Evolutionary conservation across 2,113 vertebrate species (phyloP).

Genomic region (Lagopus leucura): DNA sequence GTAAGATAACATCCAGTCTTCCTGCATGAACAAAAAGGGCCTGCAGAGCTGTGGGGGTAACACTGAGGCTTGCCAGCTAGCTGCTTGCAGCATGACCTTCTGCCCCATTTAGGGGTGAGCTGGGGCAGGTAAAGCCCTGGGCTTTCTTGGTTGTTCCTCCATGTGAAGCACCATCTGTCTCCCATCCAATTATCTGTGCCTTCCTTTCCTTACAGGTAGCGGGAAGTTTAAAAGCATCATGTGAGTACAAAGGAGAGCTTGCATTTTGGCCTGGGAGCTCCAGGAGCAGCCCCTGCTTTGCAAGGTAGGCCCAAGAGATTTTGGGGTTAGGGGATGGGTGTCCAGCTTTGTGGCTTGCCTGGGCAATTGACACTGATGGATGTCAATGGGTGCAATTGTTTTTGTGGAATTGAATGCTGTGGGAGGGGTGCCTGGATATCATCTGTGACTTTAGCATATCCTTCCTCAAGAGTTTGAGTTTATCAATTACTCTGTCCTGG

Average conservation of each 20-base stretch:
- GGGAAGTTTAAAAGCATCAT: background rate
- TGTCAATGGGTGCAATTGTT: too few relatives aligned
- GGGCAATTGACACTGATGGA: too few relatives aligned
- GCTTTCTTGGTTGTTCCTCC: background rate
- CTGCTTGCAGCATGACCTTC: accelerated
- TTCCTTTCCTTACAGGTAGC: background rate
- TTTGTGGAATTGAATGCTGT: background rate
- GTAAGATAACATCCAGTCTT: background rate
- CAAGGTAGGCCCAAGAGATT: background rate
- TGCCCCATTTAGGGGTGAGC: background rate
- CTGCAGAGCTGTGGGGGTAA: background rate
- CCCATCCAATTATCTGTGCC: background rate
- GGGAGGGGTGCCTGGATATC: background rate
- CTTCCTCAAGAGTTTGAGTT: background rate
- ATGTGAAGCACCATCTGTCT: background rate
- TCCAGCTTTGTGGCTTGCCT: too few relatives aligned
- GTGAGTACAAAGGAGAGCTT: background rate
- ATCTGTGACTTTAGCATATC: background rate
- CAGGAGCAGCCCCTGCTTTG: background rate
- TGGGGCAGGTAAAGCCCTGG: background rate
- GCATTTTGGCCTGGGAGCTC: background rate
- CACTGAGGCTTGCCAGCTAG: background rate
- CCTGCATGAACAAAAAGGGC: background rate
- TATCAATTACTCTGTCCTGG: background rate
- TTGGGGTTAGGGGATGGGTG: background rate